phyloP scores from a whole-genome alignment of 2,797 vertebrate species.

The Paramormyrops hopkinsi region DNA sequence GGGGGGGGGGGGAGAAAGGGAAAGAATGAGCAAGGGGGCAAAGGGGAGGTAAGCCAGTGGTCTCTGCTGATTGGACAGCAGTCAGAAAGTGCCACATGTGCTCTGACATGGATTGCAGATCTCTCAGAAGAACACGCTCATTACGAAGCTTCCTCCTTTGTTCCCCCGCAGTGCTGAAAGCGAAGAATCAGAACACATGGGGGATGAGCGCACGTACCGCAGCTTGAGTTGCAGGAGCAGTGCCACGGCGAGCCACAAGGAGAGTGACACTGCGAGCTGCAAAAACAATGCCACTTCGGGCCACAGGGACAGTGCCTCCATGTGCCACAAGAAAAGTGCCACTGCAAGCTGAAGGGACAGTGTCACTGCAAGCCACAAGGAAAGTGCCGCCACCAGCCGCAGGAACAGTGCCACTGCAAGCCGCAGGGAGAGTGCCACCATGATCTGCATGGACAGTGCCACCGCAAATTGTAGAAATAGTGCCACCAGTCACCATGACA shows the following conservation, averaged over 20 bases:
- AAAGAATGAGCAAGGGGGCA: background rate
- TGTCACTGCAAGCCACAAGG: too few relatives aligned
- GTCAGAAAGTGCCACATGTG: background rate
- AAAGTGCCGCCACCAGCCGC: too few relatives aligned
- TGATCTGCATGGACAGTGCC: too few relatives aligned
- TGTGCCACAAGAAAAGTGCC: background rate
- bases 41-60: background rate
- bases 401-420: too few relatives aligned
- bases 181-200: background rate
- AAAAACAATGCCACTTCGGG: background rate
- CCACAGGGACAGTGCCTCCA: background rate
- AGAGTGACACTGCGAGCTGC: background rate
- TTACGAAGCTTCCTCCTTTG: background rate
- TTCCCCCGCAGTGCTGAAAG: background rate
- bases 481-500: background rate
- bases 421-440: too few relatives aligned
- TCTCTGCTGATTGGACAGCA: background rate
- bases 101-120: background rate
- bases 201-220: too few relatives aligned
- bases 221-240: constrained; percentile 11
- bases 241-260: background rate
- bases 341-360: background rate
- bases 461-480: background rate
- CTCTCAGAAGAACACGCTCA: background rate
- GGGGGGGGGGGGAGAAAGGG: background rate